Base-by-base conservation (phyloP, 2,113 vertebrate species). In the Larimichthys crocea region DNA sequence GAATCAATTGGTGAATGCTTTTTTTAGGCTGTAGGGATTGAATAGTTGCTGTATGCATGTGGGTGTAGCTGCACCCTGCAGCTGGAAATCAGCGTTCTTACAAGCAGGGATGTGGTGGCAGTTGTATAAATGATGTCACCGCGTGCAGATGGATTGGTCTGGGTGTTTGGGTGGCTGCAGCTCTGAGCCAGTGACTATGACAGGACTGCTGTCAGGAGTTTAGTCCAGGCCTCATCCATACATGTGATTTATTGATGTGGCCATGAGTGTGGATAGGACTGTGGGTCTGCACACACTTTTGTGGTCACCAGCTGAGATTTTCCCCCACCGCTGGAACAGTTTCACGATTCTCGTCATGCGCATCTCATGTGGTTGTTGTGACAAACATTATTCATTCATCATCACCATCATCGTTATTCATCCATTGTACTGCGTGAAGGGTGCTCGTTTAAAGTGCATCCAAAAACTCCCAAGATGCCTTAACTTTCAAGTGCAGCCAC, bases 51-150 rank as follows among this genome's bases (percentile, higher is more conserved):
- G 44, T 74, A 59, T 63, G 48, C 61, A 64, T 77, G 31, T 59
- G 55, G 75, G 77, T 66, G 70, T 80, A 77, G 61, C 67, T 40
- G 74, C 48, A 49, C 76, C 77, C 68, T 81, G 82, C 90, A 91
- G 87, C 87, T 89, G 87, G 75, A 53, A 91, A 62, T 64, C 44
- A 3, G 74, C 82, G 64, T 82, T 91, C 77, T 77, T 80, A 76
- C 73, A 72, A 63, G 70, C 57, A 64, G 72, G 67, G 84, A 76
- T 92, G 89, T 87, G 74, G 73, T 91, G 91, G 83, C 89, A 87
- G 84, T 91, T 84, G 88, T 89, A 73, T 87, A 78, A 85, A 90
- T 92, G 88, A 92, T 85, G 77, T 92, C 75, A 91, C 59, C 1
- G n/a, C 17, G 15, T 67, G 74, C 84, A 83, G 83, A 90, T 88